A percentile compares a stretch with the other conserved stretches of the same genome.
phyloP scores from a whole-genome alignment of 2,113 vertebrate species.

The Conger conger region DNA sequence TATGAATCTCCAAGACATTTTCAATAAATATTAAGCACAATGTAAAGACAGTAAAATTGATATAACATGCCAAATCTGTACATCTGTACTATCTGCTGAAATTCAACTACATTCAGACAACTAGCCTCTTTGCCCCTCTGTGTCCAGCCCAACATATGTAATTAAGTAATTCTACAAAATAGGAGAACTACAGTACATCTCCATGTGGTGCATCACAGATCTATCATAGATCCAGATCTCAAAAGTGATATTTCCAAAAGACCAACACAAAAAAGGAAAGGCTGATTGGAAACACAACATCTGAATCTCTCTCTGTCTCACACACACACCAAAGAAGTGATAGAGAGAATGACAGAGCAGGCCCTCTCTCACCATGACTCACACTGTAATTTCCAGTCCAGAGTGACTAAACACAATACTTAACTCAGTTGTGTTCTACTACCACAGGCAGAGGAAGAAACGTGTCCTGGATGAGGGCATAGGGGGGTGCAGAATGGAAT shows the following conservation, averaged over 20 bases:
- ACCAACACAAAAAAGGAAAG: too few relatives aligned
- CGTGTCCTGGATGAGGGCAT: not conserved
- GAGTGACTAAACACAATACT: slow-evolving; percentile 45
- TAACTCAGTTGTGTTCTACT: slow-evolving; percentile 12
- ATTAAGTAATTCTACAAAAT: too few relatives aligned
- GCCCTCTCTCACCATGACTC: slow-evolving; percentile 50
- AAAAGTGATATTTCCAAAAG: too few relatives aligned
- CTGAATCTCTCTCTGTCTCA: not conserved
- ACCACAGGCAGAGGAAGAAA: not conserved
- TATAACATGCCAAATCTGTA: not conserved
- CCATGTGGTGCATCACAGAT: too few relatives aligned
- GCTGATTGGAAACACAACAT: too few relatives aligned
- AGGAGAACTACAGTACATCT: too few relatives aligned
- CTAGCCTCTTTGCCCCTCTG: not conserved
- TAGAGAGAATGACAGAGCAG: not conserved
- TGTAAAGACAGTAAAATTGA: not conserved
- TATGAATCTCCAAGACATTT: not conserved
- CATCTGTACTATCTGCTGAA: not conserved
- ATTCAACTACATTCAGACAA: not conserved
- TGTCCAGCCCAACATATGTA: not conserved
- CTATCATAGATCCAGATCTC: too few relatives aligned
- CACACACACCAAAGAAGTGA: not conserved
- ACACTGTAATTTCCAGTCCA: slow-evolving; percentile 50
- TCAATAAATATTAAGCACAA: not conserved
- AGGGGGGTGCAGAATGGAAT: not conserved